Conservation (phyloP, 64 coral and sea anemone genomes). For the Catalaphyllia jardinei region DNA sequence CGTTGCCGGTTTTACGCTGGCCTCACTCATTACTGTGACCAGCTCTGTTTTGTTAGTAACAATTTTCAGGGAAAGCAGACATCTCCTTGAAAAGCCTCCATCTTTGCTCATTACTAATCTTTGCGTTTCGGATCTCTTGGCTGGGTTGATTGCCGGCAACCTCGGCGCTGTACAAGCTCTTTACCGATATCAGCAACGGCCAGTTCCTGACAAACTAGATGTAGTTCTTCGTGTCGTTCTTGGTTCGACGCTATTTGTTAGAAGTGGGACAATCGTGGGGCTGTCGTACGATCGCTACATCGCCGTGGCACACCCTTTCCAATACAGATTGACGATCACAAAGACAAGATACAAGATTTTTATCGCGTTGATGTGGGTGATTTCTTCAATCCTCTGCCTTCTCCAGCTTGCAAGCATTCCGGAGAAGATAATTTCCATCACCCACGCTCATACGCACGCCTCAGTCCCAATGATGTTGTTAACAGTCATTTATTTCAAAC, state of each 20-base stretch:
- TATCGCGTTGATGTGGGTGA: not conserved
- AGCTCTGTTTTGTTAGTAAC: conserved; percentile 2
- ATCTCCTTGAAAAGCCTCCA: conserved; percentile 7
- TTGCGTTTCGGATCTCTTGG: conserved; percentile 11
- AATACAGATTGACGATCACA: conserved; percentile 19
- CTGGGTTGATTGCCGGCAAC: conserved; percentile 27
- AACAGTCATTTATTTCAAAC: not conserved
- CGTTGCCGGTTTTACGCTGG: not conserved
- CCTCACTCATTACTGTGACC: not conserved
- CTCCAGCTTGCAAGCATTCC: not conserved
- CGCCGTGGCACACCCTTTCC: conserved; percentile 3
- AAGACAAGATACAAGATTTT: conserved; percentile 6
- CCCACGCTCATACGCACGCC: not conserved
- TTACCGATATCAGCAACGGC: not conserved
- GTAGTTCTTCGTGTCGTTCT: not conserved
- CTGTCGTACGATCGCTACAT: conserved; percentile 24
- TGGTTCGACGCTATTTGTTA: conserved; percentile 8
- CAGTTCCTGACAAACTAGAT: not conserved
- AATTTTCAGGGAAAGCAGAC: conserved; percentile 1
- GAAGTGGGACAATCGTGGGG: conserved; percentile 19
- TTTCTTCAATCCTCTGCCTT: not conserved
- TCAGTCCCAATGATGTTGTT: not conserved
- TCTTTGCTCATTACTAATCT: conserved; percentile 17
- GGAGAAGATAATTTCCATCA: not conserved
- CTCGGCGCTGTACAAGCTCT: conserved; percentile 14